A percentile compares a stretch with the other conserved stretches of the same genome.
phyloP scores from a whole-genome alignment of 2,797 vertebrate genomes.

The Poecilia picta region DNA sequence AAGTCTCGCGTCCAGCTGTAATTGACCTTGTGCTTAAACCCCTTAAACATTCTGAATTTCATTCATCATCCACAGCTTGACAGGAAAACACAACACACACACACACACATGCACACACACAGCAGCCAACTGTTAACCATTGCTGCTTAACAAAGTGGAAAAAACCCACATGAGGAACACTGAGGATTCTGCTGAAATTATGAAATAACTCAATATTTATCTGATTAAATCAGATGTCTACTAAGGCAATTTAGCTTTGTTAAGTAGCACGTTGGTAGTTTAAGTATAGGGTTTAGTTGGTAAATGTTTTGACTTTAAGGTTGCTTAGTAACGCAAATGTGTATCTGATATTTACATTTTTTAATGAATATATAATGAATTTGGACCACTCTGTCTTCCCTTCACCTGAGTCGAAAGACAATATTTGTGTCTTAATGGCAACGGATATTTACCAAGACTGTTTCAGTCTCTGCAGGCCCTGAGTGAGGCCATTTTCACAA shows the following conservation, averaged over 20 bases:
- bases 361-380: neutral
- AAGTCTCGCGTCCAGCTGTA: neutral
- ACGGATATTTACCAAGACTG: neutral
- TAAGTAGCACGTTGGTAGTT: too few species aligned
- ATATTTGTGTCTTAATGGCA: neutral
- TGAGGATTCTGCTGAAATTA: neutral
- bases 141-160: slow-evolving; percentile 57
- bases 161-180: slow-evolving; percentile 34
- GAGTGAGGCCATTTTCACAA: neutral
- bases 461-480: neutral
- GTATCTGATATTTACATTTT: neutral
- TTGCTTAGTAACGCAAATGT: neutral
- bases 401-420: neutral
- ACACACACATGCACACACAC: slow-evolving; percentile 30
- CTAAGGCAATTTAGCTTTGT: too few species aligned
- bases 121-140: slow-evolving; percentile 38
- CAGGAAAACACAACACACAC: slow-evolving; percentile 27
- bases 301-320: too few species aligned
- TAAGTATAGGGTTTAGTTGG: too few species aligned
- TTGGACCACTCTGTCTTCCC: neutral
- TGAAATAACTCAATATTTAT: neutral
- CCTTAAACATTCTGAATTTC: slow-evolving; percentile 2
- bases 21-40: neutral
- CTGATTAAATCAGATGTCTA: too few species aligned
- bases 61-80: slow-evolving; percentile 11